Conservation (phyloP, 2,113 vertebrate genomes). For the Aspiorhynchus laticeps region DNA sequence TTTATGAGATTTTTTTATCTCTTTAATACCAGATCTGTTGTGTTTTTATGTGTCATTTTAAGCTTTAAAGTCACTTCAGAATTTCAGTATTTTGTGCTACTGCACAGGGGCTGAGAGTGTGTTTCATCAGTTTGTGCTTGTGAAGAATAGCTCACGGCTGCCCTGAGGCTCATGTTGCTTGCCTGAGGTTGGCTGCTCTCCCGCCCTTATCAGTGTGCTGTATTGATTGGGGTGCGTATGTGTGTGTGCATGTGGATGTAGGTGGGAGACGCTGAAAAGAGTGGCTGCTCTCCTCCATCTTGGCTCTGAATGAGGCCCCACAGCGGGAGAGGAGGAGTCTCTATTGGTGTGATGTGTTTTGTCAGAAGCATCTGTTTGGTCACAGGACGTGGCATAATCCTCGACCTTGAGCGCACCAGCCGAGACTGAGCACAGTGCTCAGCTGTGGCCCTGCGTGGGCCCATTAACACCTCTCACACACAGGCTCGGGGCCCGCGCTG, state of each 20-base stretch:
- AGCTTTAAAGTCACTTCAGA: slow-evolving; percentile 25
- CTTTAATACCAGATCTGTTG: neutral
- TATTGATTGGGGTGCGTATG: slow-evolving; percentile 55
- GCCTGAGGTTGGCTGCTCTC: slow-evolving; percentile 39
- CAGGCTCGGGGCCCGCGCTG: slow-evolving; percentile 36
- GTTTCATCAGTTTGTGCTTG: slow-evolving; percentile 25
- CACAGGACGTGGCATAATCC: slow-evolving; percentile 59
- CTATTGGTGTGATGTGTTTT: slow-evolving; percentile 61
- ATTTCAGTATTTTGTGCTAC: neutral
- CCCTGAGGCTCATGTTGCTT: slow-evolving; percentile 34
- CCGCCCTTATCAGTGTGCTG: slow-evolving; percentile 45
- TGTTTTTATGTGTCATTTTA: neutral
- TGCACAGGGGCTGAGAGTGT: slow-evolving; percentile 15
- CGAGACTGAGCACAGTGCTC: slow-evolving; percentile 52
- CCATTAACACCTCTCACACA: slow-evolving; percentile 63
- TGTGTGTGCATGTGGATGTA: slow-evolving; percentile 42
- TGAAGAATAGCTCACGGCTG: slow-evolving; percentile 42
- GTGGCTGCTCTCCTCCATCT: slow-evolving; percentile 43
- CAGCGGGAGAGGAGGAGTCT: slow-evolving; percentile 46
- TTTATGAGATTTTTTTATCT: too few species aligned
- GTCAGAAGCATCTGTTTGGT: slow-evolving; percentile 61
- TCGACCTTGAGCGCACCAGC: slow-evolving; percentile 51
- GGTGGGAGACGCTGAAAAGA: slow-evolving; percentile 34
- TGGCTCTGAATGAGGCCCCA: slow-evolving; percentile 50
- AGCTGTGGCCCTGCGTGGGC: slow-evolving; percentile 59